Base-by-base conservation (phyloP, 2,797 vertebrate genomes). In the Onychomys leucogaster region DNA sequence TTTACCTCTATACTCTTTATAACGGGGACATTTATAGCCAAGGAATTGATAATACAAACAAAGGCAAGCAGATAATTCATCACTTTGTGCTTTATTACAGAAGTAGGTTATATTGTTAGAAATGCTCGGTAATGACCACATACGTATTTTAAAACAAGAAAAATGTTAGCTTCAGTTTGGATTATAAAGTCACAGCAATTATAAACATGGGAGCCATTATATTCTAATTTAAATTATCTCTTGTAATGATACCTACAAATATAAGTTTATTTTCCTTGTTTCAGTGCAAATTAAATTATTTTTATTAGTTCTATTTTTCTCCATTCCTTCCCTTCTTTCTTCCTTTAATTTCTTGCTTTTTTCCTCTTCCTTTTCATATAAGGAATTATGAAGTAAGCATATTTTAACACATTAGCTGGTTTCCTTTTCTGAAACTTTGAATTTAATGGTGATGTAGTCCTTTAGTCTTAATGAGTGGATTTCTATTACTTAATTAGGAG, bases 11-110 rank as follows among this genome's bases (percentile, higher is more conserved):
- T 8, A 61, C 13, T 90, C 32, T 52, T 10, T 19, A 41, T 37
- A 37, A 75, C 91, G 27, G 95, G 46, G 37, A 78, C 71, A 59
- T 75, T 91, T 69, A 83, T 43, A 94, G 59, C 34, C n/a, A 93
- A 86, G 32, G 84, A 91, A 91, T 2, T 59, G 65, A 83, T 81
- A 61, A 87, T 23, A 57, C 89, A 94, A 96, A 84, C 41, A 89
- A 94, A 94, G 25, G 8, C n/a, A 87, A 4, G 7, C 8, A 49
- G 43, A 52, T 52, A 32, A 86, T 94, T 95, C 27, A 83, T 9
- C 55, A 78, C 46, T 89, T 59, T 61, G 69, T 94, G 46, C 49
- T 89, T 37, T 91, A 71, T 92, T 55, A 89, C 1, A 76, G 69
- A 94, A 92, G 19, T 88, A 23, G 49, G 67, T 73, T 55, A 78